Percentiles rank a stretch among this genome's conserved stretches.
Evolutionary conservation across 2,797 vertebrate genomes (phyloP).

Genomic region (Sebastolobus altivelis): DNA sequence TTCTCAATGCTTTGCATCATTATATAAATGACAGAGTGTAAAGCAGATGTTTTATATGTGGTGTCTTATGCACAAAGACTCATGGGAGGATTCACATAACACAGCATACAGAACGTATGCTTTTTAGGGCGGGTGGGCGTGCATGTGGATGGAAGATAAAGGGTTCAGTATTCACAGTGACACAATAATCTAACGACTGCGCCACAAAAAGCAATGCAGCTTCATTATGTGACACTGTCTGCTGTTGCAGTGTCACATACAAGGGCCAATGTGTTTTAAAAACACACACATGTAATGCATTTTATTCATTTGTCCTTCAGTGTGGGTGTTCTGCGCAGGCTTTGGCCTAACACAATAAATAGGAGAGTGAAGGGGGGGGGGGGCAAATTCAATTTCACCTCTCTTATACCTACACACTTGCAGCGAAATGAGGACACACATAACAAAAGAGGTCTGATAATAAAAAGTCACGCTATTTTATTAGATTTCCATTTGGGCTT

Average conservation of each 20-base stretch:
- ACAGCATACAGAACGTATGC: not conserved
- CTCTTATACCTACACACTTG: constrained; percentile 44
- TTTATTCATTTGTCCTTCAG: constrained; percentile 63
- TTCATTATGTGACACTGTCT: constrained; percentile 30
- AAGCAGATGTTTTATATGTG: not conserved
- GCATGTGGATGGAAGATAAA: constrained; percentile 5
- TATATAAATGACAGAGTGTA: not conserved
- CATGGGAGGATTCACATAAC: not conserved
- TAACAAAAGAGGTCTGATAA: constrained; percentile 49
- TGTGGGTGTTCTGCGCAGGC: constrained; percentile 26
- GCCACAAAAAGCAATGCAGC: constrained; percentile 27
- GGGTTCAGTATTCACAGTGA: constrained; percentile 15
- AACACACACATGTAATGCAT: constrained; percentile 48
- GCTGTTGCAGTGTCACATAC: constrained; percentile 20
- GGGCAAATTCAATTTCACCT: constrained; percentile 71
- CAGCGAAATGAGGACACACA: constrained; percentile 52
- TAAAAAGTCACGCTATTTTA: constrained; percentile 41
- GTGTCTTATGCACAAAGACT: constrained; percentile 16
- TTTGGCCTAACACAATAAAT: constrained; percentile 65
- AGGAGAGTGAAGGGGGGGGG: constrained; percentile 29
- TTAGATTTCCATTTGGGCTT: constrained; percentile 45
- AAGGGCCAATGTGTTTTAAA: constrained; percentile 5
- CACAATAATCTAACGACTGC: constrained; percentile 8
- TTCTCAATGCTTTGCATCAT: constrained; percentile 4
- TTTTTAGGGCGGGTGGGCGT: constrained; percentile 6